These are phyloP conservation scores for Desmophyllum pertusum DNA, from an alignment of 92 coral and sea anemone genomes.

Conservation along the genomic window DNA sequence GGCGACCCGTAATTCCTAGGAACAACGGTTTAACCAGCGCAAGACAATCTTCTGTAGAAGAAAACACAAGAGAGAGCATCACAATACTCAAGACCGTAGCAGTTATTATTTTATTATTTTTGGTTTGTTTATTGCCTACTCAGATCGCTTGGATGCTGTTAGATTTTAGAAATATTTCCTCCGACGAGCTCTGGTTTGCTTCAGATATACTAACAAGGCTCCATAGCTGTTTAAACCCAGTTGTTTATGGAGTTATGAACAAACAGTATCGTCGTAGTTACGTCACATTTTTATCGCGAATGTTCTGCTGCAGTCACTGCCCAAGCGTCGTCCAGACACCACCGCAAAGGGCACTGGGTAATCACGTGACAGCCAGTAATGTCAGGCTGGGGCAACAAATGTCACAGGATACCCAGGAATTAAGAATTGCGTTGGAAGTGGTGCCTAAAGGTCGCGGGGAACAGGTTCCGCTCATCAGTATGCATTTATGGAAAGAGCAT, in stretches of 20 bases:
- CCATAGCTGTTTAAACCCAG: constrained; percentile 81
- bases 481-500: too few relatives aligned
- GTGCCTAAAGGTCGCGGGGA: too few relatives aligned
- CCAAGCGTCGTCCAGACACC: neutral
- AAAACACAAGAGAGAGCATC: constrained; percentile 58
- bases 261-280: constrained; percentile 76
- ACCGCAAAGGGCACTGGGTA: neutral
- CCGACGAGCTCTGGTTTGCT: constrained; percentile 51
- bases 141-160: constrained; percentile 83
- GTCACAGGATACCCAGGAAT: neutral
- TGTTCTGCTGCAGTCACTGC: constrained; percentile 22
- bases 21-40: constrained; percentile 5
- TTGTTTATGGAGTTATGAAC: constrained; percentile 76
- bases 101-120: constrained; percentile 64
- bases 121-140: constrained; percentile 70
- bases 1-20: constrained; percentile 45
- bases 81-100: constrained; percentile 76
- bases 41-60: constrained; percentile 19
- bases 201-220: constrained; percentile 70
- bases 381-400: neutral
- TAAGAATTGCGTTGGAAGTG: neutral
- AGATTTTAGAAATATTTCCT: constrained; percentile 63
- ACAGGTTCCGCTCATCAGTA: too few relatives aligned
- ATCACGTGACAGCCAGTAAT: neutral
- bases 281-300: constrained; percentile 11